Base-by-base conservation (phyloP, 2,888 invertebrate genomes). In the Mesorhabditis spiculigera region DNA sequence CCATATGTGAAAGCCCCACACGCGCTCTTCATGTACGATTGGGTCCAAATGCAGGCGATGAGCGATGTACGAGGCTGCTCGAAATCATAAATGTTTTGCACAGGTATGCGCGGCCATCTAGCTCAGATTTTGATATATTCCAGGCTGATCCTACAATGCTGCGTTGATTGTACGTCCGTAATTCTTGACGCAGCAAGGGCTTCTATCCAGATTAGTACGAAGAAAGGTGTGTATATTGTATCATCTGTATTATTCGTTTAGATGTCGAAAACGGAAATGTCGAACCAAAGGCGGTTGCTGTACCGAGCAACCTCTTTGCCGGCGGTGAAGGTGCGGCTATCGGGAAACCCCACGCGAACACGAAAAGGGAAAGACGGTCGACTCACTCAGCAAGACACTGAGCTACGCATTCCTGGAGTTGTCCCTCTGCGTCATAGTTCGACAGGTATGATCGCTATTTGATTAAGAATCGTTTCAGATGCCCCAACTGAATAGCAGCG, bases 71-170 rank as follows among this genome's bases (percentile, higher is more conserved):
- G 91, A 0, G 88, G 97, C 91, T 92, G 5, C 92, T 95, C 82
- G 97, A 98, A 86, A 88, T 97, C 69, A 93, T 95, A 81, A 95
- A 95, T 87, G 95, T 97, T 67, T 90, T 98, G 74, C 96, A 97
- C 87, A 91, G 90, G 87, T 88, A 74, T 45, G 43, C n/a, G 4
- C 13, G 4, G n/a, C 41, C 28, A 28, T 28, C 28, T 28, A 28
- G 28, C 28, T 28, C 28, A 28, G 28, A 28, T 28, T 28, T 28
- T 28, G 28, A 28, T 28, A 28, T 28, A 28, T 28, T 77, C 66
- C 71, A 90, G 91, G 78, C 87, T 91, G 78, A 87, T 91, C 63
- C 89, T 98, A 69, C 88, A 92, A 65, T 88, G 94, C 71, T 93
- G 93, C 4, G 91, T 95, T 86, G 92, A 93, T 85, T 93, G 95